Conservation (phyloP, 2,113 vertebrate genomes). For the Indicator maculatus region DNA sequence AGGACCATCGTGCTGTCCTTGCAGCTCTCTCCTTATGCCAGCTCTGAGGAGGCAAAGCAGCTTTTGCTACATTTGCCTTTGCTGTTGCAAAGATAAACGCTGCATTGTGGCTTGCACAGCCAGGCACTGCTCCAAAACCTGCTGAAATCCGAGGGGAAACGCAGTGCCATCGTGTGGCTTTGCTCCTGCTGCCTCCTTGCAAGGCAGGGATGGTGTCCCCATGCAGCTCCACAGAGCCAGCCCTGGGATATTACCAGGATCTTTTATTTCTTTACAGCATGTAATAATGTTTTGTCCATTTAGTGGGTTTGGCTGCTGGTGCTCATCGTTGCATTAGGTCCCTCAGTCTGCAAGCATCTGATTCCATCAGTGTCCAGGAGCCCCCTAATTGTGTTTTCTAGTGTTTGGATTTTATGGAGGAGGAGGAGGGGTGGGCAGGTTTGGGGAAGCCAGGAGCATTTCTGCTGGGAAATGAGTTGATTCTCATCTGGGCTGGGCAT, state of each 20-base stretch:
- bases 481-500: accelerated
- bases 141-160: accelerated
- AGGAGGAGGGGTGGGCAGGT: background rate
- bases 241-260: accelerated
- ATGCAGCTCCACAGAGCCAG: accelerated
- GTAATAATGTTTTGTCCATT: background rate
- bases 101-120: background rate
- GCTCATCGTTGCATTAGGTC: background rate
- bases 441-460: background rate
- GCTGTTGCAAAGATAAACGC: accelerated
- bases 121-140: background rate
- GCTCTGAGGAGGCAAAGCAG: background rate
- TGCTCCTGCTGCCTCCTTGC: background rate
- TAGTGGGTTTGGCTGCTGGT: background rate
- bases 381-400: background rate
- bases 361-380: background rate
- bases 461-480: background rate
- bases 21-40: no score
- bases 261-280: background rate
- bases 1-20: background rate
- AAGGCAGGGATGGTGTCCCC: background rate
- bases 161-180: slow-evolving; percentile 35
- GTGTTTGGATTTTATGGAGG: background rate
- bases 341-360: background rate
- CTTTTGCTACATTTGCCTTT: background rate